phyloP scores from a whole-genome alignment of 1,140 invertebrate species.

The Chironomus striatipennis region DNA sequence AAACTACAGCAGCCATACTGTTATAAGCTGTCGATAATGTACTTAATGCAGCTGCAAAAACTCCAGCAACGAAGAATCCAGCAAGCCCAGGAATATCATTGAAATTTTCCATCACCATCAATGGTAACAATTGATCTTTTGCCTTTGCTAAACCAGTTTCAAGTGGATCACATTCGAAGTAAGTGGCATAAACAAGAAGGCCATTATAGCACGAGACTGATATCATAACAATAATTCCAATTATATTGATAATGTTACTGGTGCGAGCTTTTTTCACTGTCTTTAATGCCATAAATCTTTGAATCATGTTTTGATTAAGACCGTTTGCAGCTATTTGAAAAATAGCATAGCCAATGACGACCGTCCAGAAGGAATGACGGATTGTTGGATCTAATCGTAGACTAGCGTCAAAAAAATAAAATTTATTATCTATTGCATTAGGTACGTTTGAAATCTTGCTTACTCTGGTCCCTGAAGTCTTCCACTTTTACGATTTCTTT shows the following conservation, averaged over 20 bases:
- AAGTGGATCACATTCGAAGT: conserved; percentile 67
- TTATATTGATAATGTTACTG: conserved; percentile 38
- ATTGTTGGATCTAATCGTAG: background rate
- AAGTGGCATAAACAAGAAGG: conserved; percentile 67
- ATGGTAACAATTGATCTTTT: background rate
- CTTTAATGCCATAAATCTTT: conserved; percentile 60
- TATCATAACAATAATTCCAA: conserved; percentile 51
- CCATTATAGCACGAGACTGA: conserved; percentile 62
- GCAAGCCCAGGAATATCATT: conserved; percentile 52
- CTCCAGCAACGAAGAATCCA: conserved; percentile 67
- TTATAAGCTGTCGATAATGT: conserved; percentile 85
- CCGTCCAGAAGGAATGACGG: conserved; percentile 67
- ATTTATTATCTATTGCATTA: background rate
- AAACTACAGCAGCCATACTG: conserved; percentile 80
- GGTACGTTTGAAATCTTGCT: conserved; percentile 28
- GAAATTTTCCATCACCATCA: background rate
- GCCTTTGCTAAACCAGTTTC: conserved; percentile 41
- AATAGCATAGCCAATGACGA: conserved; percentile 67
- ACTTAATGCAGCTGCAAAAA: conserved; percentile 70
- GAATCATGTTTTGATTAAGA: conserved; percentile 77
- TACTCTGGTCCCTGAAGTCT: conserved; percentile 70
- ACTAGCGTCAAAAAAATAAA: background rate
- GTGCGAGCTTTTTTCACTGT: conserved; percentile 51
- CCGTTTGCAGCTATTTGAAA: conserved; percentile 72
- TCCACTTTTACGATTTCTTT: conserved; percentile 56